Percentiles rank a stretch among this genome's conserved stretches.
Conservation (phyloP, 2,888 invertebrate species). For the Spicauda simplicius region DNA sequence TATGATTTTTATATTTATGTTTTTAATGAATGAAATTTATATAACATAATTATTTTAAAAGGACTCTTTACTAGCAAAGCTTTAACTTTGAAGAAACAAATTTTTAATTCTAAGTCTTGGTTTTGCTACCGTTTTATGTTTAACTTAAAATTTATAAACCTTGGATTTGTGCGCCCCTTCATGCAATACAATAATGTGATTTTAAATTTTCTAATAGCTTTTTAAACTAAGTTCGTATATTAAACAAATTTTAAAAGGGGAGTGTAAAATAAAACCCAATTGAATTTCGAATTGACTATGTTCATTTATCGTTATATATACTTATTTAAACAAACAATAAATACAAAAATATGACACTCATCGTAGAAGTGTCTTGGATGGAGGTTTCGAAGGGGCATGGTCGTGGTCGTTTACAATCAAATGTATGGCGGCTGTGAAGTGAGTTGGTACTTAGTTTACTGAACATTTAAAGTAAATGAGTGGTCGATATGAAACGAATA, state of each 20-base stretch:
- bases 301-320: constrained; percentile 63
- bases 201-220: too few species aligned
- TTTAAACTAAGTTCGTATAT: too few species aligned
- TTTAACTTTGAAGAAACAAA: too few species aligned
- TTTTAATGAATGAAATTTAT: too few species aligned
- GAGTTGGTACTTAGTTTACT: background rate
- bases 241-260: background rate
- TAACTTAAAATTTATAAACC: too few species aligned
- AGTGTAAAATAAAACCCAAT: constrained; percentile 37
- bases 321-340: constrained; percentile 65
- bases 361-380: constrained; percentile 36
- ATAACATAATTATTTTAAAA: too few species aligned
- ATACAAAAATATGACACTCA: constrained; percentile 69
- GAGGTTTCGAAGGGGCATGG: constrained; percentile 15
- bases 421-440: background rate
- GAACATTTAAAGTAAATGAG: background rate
- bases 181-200: too few species aligned
- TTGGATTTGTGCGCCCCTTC: too few species aligned
- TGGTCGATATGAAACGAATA: background rate
- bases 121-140: too few species aligned
- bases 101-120: too few species aligned
- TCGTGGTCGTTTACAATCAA: background rate
- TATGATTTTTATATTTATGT: too few species aligned
- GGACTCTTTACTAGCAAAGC: too few species aligned
- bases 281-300: constrained; percentile 66